phyloP scores from a whole-genome alignment of 1,140 invertebrate genomes.

The Halyomorpha halys region DNA sequence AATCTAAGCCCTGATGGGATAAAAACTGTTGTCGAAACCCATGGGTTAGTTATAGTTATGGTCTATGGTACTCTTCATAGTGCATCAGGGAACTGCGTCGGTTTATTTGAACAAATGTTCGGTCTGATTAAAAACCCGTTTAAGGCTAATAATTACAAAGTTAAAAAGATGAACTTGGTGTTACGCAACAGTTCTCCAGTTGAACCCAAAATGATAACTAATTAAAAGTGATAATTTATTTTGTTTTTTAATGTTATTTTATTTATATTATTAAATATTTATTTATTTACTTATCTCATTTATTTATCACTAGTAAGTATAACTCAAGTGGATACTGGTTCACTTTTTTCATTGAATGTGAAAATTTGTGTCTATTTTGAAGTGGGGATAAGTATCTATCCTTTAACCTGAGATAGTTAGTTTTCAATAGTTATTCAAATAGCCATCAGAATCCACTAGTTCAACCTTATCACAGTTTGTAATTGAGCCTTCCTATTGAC shows the following conservation, averaged over 20 bases:
- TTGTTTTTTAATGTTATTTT: not conserved
- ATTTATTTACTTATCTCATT: not conserved
- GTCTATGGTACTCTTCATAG: conserved; percentile 50
- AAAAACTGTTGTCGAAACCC: conserved; percentile 43
- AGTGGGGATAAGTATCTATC: no score
- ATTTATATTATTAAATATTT: not conserved
- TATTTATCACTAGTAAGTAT: no score
- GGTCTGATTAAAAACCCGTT: conserved; percentile 47
- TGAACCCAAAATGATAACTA: not conserved
- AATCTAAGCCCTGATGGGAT: conserved; percentile 44
- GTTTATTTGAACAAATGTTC: conserved; percentile 54
- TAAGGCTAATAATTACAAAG: conserved; percentile 49
- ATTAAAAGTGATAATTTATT: not conserved
- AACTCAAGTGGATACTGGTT: no score
- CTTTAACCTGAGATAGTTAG: no score
- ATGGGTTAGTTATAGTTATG: conserved; percentile 49
- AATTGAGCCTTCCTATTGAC: no score
- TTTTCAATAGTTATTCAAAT: no score
- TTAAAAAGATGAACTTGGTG: conserved; percentile 37
- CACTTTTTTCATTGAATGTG: no score
- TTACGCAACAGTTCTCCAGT: conserved; percentile 11
- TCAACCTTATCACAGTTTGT: no score
- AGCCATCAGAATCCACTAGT: no score
- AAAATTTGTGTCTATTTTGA: no score
- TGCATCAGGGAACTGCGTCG: conserved; percentile 37